Evolutionary conservation across 2,888 invertebrate genomes (phyloP).

Genomic region (Caenorhabditis plicata): DNA sequence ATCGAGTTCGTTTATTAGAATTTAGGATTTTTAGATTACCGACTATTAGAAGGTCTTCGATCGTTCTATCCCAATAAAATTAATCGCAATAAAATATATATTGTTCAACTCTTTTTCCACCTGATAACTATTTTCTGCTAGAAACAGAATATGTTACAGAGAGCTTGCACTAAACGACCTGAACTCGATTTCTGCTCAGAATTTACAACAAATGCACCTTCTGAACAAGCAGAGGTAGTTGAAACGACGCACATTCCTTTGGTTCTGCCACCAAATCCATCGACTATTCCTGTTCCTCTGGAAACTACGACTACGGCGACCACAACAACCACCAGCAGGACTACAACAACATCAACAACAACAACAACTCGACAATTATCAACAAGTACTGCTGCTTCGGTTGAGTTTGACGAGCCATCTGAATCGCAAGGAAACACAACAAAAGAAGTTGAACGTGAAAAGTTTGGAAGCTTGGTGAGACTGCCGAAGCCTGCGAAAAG

Average conservation of each 20-base stretch:
- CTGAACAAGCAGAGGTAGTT: not conserved
- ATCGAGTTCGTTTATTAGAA: no score
- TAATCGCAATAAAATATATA: no score
- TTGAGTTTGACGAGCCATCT: slow-evolving; percentile 14
- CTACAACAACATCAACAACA: slow-evolving; percentile 4
- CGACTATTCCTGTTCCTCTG: not conserved
- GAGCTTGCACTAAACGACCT: slow-evolving; percentile 41
- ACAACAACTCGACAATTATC: slow-evolving; percentile 1
- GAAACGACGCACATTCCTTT: slow-evolving; percentile 9
- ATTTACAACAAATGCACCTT: not conserved
- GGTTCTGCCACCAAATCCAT: slow-evolving; percentile 9
- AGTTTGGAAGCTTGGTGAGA: slow-evolving; percentile 25
- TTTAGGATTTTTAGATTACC: no score
- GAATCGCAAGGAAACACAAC: slow-evolving; percentile 1
- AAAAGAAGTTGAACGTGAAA: slow-evolving; percentile 4
- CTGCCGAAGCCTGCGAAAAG: slow-evolving; percentile 24
- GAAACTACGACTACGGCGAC: not conserved
- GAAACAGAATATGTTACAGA: no score
- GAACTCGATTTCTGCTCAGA: slow-evolving; percentile 32
- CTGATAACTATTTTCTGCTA: no score
- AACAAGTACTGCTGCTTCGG: not conserved
- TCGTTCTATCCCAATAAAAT: no score
- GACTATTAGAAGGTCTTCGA: no score
- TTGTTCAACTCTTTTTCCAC: no score
- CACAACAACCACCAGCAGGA: slow-evolving; percentile 1